These are phyloP conservation scores for Tethea ocularis DNA, from an alignment of 2,888 invertebrate genomes.

Conservation along the genomic window DNA sequence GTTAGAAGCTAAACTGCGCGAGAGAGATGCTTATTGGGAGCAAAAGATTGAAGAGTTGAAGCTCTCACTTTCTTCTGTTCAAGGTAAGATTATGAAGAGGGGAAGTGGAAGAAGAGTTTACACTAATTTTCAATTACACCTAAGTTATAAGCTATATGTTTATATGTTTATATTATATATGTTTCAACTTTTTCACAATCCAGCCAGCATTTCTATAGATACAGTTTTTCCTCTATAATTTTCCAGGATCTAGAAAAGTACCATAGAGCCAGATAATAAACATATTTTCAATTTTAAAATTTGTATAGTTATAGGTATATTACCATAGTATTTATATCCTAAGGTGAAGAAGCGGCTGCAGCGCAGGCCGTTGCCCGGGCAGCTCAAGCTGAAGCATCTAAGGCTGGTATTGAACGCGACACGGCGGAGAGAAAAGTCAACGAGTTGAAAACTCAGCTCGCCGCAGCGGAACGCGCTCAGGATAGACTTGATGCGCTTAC, in stretches of 20 bases:
- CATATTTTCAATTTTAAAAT: too few relatives aligned
- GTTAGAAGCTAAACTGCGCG: conserved; percentile 85
- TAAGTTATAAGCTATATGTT: background rate
- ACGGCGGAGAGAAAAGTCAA: conserved; percentile 55
- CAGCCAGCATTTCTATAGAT: too few relatives aligned
- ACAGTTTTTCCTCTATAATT: too few relatives aligned
- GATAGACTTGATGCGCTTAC: conserved; percentile 71
- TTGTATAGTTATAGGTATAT: too few relatives aligned
- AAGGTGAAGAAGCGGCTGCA: conserved; percentile 74
- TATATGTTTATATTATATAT: too few relatives aligned
- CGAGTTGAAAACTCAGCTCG: conserved; percentile 57
- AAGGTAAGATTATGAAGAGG: conserved; percentile 79
- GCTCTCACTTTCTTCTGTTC: conserved; percentile 82
- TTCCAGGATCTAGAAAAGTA: too few relatives aligned
- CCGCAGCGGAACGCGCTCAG: conserved; percentile 71
- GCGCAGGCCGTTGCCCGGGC: conserved; percentile 74
- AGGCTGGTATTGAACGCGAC: conserved; percentile 59
- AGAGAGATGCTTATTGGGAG: conserved; percentile 84
- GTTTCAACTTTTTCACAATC: background rate
- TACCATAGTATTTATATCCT: background rate
- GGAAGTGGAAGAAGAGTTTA: too few relatives aligned
- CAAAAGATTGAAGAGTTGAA: conserved; percentile 85
- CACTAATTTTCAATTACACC: too few relatives aligned
- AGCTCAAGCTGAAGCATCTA: conserved; percentile 71
- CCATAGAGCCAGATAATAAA: too few relatives aligned